Base-by-base conservation (phyloP, 2,113 vertebrate species). In the Prietella phreatophila region DNA sequence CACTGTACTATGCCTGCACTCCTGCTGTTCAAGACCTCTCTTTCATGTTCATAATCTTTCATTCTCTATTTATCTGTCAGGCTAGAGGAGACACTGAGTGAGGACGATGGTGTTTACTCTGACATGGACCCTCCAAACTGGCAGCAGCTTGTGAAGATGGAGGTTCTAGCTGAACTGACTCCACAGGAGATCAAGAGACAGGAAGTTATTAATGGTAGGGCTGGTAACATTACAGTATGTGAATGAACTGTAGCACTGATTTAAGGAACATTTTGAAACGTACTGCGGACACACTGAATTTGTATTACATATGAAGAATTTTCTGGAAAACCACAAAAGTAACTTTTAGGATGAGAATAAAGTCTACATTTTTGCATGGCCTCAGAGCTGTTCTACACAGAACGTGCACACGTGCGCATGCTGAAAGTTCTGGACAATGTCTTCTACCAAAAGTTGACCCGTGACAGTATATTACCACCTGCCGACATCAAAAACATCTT, bases 181-280 rank as follows among this genome's bases (percentile, higher is more conserved):
- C 95, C 96, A 5, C 96, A 95, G 7, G 97, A 99, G 89, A 97
- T 99, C 93, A 98, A 99, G 87, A 96, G 97, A n/a, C 98, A 99
- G 69, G 97, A 99, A 91, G 98, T 99, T 92, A 99, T 99, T 87
- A 97, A 99, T 75, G 98, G 98, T 99, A 93, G 6, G n/a, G 1
- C 19, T 19, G n/a, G 14, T 17, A 10, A 42, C n/a, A 19, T 58
- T 50, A n/a, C n/a, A 19, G 42, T 50, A 25, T 63, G 1, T 56
- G 6, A 33, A 47, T 36, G 0, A 7, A 47, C 42, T 47, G 33
- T 47, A 50, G 53, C 39, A 61, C 69, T 65, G 20, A n/a, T 42
- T 71, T 56, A 2, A 53, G 33, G 69, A 39, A 25, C 15, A 22
- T 75, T 75, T 75, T 22, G 20, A 42, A 75, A 75, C 4, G 20